These are phyloP conservation scores for Plebejus argus DNA, from an alignment of 2,888 invertebrate species.

Conservation along the genomic window DNA sequence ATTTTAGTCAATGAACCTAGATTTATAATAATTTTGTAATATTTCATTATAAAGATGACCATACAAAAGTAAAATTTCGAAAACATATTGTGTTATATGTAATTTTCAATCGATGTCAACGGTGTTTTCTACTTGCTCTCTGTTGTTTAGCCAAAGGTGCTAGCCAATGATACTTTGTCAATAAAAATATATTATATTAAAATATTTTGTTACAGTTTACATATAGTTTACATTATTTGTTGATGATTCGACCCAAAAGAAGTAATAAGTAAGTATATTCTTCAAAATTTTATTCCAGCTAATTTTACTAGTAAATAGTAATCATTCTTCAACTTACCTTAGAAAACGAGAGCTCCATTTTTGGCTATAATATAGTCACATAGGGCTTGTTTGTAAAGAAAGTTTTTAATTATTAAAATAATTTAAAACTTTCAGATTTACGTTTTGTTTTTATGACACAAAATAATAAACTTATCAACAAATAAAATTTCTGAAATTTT, in stretches of 20 bases:
- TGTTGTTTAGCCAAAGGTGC: no score
- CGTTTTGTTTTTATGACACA: not conserved
- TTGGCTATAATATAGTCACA: not conserved
- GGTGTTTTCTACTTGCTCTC: not conserved
- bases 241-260: not conserved
- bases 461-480: not conserved
- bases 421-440: no score
- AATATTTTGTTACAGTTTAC: not conserved
- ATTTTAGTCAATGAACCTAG: no score
- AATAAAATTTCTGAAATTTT: not conserved
- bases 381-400: not conserved
- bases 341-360: slow-evolving; percentile 40
- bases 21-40: no score
- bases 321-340: slow-evolving; percentile 39
- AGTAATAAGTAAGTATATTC: no score
- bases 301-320: no score
- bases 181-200: not conserved
- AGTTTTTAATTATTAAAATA: not conserved
- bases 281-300: no score
- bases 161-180: no score
- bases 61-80: no score
- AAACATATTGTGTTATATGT: no score
- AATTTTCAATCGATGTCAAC: no score
- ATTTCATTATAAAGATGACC: no score
- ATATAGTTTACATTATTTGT: not conserved